These are phyloP conservation scores for Caenorhabditis virilis DNA, from an alignment of 2,888 invertebrate genomes.

Conservation along the genomic window DNA sequence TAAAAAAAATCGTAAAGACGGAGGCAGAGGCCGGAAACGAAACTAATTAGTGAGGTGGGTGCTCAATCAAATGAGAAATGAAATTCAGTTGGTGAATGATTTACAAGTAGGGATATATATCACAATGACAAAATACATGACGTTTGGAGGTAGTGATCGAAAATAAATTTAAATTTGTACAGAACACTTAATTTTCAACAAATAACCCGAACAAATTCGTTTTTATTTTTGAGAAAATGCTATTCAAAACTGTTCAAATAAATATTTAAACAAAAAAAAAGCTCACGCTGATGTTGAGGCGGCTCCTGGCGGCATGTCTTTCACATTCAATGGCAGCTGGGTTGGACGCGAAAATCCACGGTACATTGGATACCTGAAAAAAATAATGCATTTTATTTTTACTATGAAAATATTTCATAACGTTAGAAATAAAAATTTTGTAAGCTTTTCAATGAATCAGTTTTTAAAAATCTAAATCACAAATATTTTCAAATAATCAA, in stretches of 20 bases:
- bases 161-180: background rate
- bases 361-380: background rate
- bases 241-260: background rate
- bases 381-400: background rate
- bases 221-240: too few species aligned
- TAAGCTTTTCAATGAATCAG: too few species aligned
- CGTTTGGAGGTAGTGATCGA: background rate
- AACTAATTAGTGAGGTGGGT: too few species aligned
- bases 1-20: too few species aligned
- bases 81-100: too few species aligned
- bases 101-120: too few species aligned
- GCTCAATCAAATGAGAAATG: too few species aligned
- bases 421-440: background rate
- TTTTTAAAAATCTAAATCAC: too few species aligned
- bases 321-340: background rate
- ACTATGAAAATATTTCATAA: background rate
- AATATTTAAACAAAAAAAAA: background rate
- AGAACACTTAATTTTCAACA: background rate
- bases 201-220: background rate
- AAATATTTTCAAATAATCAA: too few species aligned
- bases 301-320: background rate
- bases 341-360: background rate
- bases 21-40: too few species aligned
- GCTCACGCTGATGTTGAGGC: background rate
- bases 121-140: too few species aligned